phyloP scores from a whole-genome alignment of 1,140 invertebrate species.

The Platyura marginata region DNA sequence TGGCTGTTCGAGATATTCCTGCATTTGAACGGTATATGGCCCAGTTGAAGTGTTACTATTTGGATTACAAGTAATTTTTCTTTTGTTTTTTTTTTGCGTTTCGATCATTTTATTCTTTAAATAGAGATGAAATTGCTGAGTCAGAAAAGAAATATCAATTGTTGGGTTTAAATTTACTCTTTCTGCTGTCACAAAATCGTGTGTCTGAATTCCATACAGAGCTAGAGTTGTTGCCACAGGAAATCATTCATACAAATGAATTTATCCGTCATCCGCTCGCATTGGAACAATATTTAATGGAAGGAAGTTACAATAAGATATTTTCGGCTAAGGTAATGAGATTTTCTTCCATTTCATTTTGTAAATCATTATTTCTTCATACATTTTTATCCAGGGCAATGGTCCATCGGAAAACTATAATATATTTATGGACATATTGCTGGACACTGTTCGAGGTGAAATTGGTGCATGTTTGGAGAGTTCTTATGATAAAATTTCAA shows the following conservation, averaged over 20 bases:
- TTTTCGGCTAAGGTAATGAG: slow-evolving; percentile 32
- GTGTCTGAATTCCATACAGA: slow-evolving; percentile 99
- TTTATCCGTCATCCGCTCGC: slow-evolving; percentile 91
- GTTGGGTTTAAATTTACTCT: slow-evolving; percentile 85
- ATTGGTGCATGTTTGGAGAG: slow-evolving; percentile 94
- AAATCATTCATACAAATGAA: slow-evolving; percentile 81
- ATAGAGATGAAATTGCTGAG: slow-evolving; percentile 61
- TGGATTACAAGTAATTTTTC: slow-evolving; percentile 73
- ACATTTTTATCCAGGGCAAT: slow-evolving; percentile 46
- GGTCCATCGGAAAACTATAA: slow-evolving; percentile 93
- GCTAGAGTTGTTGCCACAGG: slow-evolving; percentile 81
- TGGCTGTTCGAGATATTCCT: slow-evolving; percentile 77
- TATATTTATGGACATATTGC: slow-evolving; percentile 91
- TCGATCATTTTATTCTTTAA: slow-evolving; percentile 10
- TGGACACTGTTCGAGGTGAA: slow-evolving; percentile 91
- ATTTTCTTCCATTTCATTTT: not conserved
- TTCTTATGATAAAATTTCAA: slow-evolving; percentile 80
- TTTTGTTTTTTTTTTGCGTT: not conserved
- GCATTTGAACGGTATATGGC: slow-evolving; percentile 93
- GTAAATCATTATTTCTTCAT: not conserved
- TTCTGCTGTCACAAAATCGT: slow-evolving; percentile 88
- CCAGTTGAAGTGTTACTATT: slow-evolving; percentile 93
- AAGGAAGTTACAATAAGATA: slow-evolving; percentile 94
- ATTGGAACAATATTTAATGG: slow-evolving; percentile 97
- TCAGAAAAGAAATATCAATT: slow-evolving; percentile 92